Percentiles rank a stretch among this genome's conserved stretches.
phyloP scores from a whole-genome alignment of 1,140 invertebrate species.

The Temnothorax curvispinosus region DNA sequence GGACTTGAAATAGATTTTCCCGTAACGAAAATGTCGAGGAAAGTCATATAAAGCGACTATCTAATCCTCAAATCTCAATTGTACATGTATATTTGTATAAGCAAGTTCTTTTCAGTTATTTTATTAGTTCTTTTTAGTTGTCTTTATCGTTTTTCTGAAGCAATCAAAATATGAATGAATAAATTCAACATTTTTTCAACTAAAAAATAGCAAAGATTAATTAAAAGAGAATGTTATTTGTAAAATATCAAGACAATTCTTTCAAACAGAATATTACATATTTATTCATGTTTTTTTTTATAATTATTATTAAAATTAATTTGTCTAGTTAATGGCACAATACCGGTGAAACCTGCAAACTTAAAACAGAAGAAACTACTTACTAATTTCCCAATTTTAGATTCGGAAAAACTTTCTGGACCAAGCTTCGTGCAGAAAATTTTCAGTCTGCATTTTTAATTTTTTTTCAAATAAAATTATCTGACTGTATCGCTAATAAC shows the following conservation, averaged over 20 bases:
- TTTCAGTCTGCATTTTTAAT: background rate
- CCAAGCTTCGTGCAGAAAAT: background rate
- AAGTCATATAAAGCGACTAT: background rate
- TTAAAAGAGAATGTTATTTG: background rate
- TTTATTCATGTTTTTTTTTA: background rate
- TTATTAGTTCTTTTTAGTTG: no score
- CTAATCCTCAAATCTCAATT: background rate
- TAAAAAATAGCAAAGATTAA: background rate
- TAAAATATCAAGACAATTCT: background rate
- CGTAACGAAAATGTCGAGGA: background rate
- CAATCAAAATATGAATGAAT: background rate
- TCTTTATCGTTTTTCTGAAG: background rate
- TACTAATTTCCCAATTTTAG: background rate
- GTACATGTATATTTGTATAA: background rate
- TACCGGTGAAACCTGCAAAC: background rate
- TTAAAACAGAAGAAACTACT: background rate
- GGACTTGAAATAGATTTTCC: constrained; percentile 15
- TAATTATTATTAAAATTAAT: background rate
- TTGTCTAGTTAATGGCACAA: background rate
- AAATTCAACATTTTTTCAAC: background rate
- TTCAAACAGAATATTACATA: no score
- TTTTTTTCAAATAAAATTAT: background rate
- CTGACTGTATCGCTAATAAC: background rate
- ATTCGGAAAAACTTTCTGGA: background rate
- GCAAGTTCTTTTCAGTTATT: background rate